These are phyloP conservation scores for Pyxicephalus adspersus DNA, from an alignment of 2,113 vertebrate genomes.

Conservation along the genomic window DNA sequence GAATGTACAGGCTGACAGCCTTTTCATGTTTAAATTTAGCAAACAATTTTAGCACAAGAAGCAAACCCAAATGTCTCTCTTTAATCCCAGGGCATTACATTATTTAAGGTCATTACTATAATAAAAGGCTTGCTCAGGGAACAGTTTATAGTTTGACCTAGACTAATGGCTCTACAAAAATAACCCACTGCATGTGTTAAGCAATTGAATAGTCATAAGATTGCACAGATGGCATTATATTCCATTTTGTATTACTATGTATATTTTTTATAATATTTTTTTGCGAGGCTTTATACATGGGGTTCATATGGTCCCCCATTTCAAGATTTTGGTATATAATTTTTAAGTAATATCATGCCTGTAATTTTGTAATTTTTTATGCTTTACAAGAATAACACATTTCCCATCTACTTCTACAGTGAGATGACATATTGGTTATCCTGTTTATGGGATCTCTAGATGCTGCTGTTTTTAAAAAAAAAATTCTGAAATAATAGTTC, in stretches of 20 bases:
- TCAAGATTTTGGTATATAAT: background rate
- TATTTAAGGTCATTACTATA: slow-evolving; percentile 39
- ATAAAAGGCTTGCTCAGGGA: slow-evolving; percentile 21
- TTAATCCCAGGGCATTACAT: slow-evolving; percentile 35
- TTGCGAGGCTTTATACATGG: background rate
- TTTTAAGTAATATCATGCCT: background rate
- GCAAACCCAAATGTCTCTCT: slow-evolving; percentile 14
- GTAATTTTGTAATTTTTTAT: too few relatives aligned
- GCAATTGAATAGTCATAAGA: background rate
- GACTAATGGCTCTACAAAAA: slow-evolving; percentile 24
- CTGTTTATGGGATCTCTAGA: too few relatives aligned
- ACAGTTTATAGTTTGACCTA: slow-evolving; percentile 9
- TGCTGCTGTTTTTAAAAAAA: too few relatives aligned
- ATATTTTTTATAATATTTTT: background rate
- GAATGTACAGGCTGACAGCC: slow-evolving; percentile 14
- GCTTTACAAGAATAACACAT: too few relatives aligned
- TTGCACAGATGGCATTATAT: slow-evolving; percentile 13
- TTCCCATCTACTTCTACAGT: too few relatives aligned
- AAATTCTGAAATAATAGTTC: too few relatives aligned
- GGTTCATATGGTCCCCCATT: background rate
- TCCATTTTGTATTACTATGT: slow-evolving; percentile 1
- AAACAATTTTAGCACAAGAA: slow-evolving; percentile 2
- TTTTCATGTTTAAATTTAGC: slow-evolving; percentile 37
- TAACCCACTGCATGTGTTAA: background rate
- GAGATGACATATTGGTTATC: too few relatives aligned